A percentile compares a stretch with the other conserved stretches of the same genome.
These are phyloP conservation scores for Callyntrura guangdongensis DNA, from an alignment of 2,888 invertebrate genomes.

Conservation along the genomic window DNA sequence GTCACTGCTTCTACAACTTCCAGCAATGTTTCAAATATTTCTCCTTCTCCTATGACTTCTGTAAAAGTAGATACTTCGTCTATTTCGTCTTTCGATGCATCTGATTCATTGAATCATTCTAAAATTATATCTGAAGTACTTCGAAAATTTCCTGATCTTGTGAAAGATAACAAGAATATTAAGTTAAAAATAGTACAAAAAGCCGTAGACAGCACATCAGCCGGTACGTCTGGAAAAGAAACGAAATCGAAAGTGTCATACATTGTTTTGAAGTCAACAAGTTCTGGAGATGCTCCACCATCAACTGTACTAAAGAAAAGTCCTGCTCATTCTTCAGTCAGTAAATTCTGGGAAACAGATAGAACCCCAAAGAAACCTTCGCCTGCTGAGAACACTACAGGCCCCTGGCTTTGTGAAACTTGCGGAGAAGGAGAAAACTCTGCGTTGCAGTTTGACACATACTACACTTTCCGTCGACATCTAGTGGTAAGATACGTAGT, in stretches of 20 bases:
- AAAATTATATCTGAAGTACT: constrained; percentile 95
- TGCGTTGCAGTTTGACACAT: constrained; percentile 91
- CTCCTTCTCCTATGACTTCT: neutral
- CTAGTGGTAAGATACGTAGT: constrained; percentile 86
- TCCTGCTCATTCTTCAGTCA: constrained; percentile 62
- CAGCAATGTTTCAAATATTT: too few relatives aligned
- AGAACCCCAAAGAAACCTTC: constrained; percentile 83
- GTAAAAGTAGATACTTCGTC: constrained; percentile 18
- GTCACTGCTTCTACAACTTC: too few relatives aligned
- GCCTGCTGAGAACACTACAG: constrained; percentile 86
- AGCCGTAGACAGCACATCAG: constrained; percentile 43
- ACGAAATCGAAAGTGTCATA: constrained; percentile 87
- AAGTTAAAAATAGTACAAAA: constrained; percentile 93
- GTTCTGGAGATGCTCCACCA: constrained; percentile 77
- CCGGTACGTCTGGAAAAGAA: constrained; percentile 72
- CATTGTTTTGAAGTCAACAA: constrained; percentile 86
- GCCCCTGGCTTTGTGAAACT: constrained; percentile 93
- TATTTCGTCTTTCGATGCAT: constrained; percentile 11
- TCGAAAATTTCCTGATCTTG: constrained; percentile 95
- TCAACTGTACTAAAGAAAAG: constrained; percentile 80
- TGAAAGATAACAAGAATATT: constrained; percentile 95
- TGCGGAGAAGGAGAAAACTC: constrained; percentile 90
- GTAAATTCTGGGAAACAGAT: constrained; percentile 83
- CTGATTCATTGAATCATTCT: constrained; percentile 89
- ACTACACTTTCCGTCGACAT: constrained; percentile 93